Base-by-base conservation (phyloP, 2,113 vertebrate genomes). In the Sylvia atricapilla region DNA sequence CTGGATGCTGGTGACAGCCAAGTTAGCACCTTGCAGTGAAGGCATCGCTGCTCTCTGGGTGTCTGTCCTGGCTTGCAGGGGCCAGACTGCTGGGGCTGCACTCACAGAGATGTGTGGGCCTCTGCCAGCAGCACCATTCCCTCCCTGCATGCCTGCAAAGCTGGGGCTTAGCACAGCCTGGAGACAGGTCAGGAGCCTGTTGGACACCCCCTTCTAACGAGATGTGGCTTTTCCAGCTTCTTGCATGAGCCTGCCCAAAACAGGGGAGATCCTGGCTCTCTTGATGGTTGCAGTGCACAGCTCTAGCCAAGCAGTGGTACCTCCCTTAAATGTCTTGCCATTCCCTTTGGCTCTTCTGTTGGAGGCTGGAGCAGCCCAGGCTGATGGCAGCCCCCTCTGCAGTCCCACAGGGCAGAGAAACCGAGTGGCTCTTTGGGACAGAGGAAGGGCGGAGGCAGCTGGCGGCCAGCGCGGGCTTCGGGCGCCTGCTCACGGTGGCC, bases 341-440 rank as follows among this genome's bases (percentile, higher is more conserved):
- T 53, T 86, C 33, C 21, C 79, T 33, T 16, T 3, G 31, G 67
- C n/a, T 87, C 19, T 6, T 82, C 9, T 62, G n/a, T 47, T 37
- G 41, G 67, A 83, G 49, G 3, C 46, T 24, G 0, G 0, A 69
- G 30, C 56, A 35, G 9, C 50, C 35, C 52, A 43, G 72, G 47
- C 86, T 91, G 49, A 97, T 73, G 92, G 33, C 46, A 78, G 23
- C 47, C 49, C 47, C 56, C 63, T 87, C 91, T 93, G 63, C 83
- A 99, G 99, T 99, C 74, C 99, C 99, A 14, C 99, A 99, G 95
- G 99, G 99, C 60, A 98, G 98, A 70, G 99, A 99, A 96, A 98
- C 99, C 0, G 98, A 99, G 80, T 99, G 99, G 99, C 98, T 99
- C 17, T 99, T 99, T 90, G 98, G 99, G 59, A 99, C 98, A 5